phyloP scores from a whole-genome alignment of 2,113 vertebrate genomes.

The Scartelaos histophorus region DNA sequence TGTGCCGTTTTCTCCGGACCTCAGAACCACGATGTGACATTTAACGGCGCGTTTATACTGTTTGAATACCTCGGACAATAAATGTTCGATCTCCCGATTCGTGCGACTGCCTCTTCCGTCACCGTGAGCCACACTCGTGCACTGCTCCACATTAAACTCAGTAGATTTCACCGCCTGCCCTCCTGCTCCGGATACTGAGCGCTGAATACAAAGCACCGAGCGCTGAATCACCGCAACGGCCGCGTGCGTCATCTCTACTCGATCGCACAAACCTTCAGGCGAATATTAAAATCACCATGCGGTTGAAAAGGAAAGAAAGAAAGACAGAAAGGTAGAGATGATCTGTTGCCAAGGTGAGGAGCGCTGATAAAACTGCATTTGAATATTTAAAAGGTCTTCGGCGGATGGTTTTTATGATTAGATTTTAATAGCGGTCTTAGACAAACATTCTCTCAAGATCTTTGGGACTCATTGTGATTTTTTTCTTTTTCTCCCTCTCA shows the following conservation, averaged over 20 bases:
- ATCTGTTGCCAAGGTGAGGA: not conserved
- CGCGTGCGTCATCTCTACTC: not conserved
- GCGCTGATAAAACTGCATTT: conserved; percentile 29
- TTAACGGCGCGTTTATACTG: not conserved
- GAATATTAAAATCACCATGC: not conserved
- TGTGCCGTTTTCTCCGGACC: not conserved
- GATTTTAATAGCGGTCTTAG: not conserved
- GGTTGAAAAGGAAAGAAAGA: not conserved
- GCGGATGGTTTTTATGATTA: not conserved
- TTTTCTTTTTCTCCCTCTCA: too few relatives aligned
- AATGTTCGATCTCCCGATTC: not conserved
- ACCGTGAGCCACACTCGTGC: conserved; percentile 31
- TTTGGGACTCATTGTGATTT: conserved; percentile 27
- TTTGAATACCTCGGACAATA: not conserved
- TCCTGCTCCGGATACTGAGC: not conserved
- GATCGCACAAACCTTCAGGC: not conserved
- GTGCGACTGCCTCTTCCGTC: conserved; percentile 40
- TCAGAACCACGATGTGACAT: not conserved
- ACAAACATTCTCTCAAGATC: conserved; percentile 38
- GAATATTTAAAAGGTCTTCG: conserved; percentile 47
- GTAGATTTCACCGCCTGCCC: conserved; percentile 4
- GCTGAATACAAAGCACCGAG: conserved; percentile 11
- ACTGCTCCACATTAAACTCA: not conserved
- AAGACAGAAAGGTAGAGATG: not conserved
- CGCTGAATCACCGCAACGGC: conserved; percentile 3